Percentiles rank a stretch among this genome's conserved stretches.
phyloP scores from a whole-genome alignment of 2,113 vertebrate species.

The Gadus chalcogrammus region DNA sequence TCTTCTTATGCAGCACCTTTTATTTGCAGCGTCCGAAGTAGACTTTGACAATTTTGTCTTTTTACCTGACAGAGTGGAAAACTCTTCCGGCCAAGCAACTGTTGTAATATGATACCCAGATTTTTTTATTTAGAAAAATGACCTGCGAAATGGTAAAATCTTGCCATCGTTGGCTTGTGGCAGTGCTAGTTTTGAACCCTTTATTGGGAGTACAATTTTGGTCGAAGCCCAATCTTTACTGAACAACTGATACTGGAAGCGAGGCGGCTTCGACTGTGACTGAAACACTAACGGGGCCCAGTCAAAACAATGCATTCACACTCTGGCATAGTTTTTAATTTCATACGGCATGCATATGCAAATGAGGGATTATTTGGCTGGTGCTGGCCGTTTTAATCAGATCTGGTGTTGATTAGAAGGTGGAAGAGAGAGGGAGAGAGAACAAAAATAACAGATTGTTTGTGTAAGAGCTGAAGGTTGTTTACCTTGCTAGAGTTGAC shows the following conservation, averaged over 20 bases:
- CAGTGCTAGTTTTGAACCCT: no score
- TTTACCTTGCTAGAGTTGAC: slow-evolving; percentile 46
- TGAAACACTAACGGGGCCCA: slow-evolving; percentile 54
- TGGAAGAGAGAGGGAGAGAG: slow-evolving; percentile 22
- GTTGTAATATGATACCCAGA: no score
- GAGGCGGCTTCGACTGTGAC: slow-evolving; percentile 32
- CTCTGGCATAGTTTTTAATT: slow-evolving; percentile 50
- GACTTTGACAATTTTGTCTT: no score
- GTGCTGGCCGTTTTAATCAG: slow-evolving; percentile 62
- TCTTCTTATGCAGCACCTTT: no score
- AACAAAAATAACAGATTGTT: slow-evolving; percentile 26
- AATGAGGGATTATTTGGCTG: slow-evolving; percentile 64
- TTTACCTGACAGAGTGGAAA: no score
- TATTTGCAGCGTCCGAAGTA: no score
- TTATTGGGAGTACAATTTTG: no score
- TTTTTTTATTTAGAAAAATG: no score
- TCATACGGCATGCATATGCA: slow-evolving; percentile 69
- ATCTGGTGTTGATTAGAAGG: slow-evolving; percentile 62
- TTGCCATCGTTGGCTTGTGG: no score
- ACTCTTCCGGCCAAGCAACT: no score
- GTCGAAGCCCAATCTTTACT: slow-evolving; percentile 12
- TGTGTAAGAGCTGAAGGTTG: slow-evolving; percentile 55
- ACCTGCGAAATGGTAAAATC: no score
- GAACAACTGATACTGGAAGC: slow-evolving; percentile 24
- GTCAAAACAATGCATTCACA: slow-evolving; percentile 60